phyloP scores from a whole-genome alignment of 2,797 vertebrate genomes.

The Coregonus suidteri region DNA sequence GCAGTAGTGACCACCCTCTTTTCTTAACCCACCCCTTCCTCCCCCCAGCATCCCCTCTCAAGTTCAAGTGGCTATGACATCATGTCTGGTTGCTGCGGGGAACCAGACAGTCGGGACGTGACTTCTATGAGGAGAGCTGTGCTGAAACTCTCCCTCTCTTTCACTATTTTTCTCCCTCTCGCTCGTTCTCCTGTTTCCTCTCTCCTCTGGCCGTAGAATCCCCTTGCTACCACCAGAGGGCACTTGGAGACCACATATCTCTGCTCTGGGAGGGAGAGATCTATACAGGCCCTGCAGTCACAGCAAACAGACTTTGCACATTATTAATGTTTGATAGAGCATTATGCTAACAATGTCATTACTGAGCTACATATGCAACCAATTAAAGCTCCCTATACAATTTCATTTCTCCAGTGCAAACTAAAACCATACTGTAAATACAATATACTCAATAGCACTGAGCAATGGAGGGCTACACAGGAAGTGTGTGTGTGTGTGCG shows the following conservation, averaged over 20 bases:
- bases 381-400: slow-evolving; percentile 31
- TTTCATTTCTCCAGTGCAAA: slow-evolving; percentile 30
- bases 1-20: slow-evolving; percentile 79
- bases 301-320: slow-evolving; percentile 36
- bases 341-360: slow-evolving; percentile 36
- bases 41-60: slow-evolving; percentile 74
- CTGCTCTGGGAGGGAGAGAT: not conserved
- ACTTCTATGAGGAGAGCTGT: slow-evolving; percentile 77
- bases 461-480: slow-evolving; percentile 23
- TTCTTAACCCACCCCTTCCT: slow-evolving; percentile 74
- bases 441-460: not conserved
- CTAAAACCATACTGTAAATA: slow-evolving; percentile 35
- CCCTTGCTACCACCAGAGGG: slow-evolving; percentile 61
- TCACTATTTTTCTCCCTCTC: slow-evolving; percentile 27
- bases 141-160: slow-evolving; percentile 66
- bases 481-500: not conserved
- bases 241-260: slow-evolving; percentile 38
- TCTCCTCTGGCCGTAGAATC: slow-evolving; percentile 27
- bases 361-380: slow-evolving; percentile 42
- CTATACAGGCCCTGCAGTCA: slow-evolving; percentile 4
- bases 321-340: slow-evolving; percentile 23
- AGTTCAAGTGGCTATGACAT: slow-evolving; percentile 91
- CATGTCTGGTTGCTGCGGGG: slow-evolving; percentile 91
- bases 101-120: slow-evolving; percentile 89
- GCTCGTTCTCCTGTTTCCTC: slow-evolving; percentile 30